Evolutionary conservation across 35 echinoderm and acorn worm genomes (phyloP), one percentile per base, ranked within the genome.

Genomic region (Ophiothrix spiculata): DNA sequence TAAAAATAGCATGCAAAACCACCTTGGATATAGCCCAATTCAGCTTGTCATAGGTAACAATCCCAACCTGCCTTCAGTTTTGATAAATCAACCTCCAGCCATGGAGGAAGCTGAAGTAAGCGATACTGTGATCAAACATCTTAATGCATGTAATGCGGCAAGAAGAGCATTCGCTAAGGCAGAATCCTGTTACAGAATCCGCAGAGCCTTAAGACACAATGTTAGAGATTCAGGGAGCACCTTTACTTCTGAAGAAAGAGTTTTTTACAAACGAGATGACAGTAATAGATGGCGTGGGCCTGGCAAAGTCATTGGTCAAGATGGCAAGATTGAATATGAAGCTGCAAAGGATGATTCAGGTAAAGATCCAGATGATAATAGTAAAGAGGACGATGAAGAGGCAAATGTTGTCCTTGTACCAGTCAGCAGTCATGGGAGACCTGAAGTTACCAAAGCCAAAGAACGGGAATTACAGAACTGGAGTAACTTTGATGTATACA

Each of bases 221-320:
- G 33, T 75, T 12, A 75, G 74, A 75, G 74, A 6, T 12, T 35
- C 74, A 80, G 78, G 37, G 37, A 13, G 14, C 15, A 29, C 8
- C 10, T 80, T 80, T 80, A 12, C 33, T 12, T 37, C 78, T 34
- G 78, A 35, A 33, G 78, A 80, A 6, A 64, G 79, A 19, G 78
- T 82, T 6, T 49, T 49, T 74, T 56, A 83, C 39, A 90, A 90
- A 35, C 37, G 41, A 17, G 40, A 84, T 77, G 88, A 81, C 19
- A 88, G 79, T 42, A 88, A 81, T 32, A 81, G 34, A 39, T 88
- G 74, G 63, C 33, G 74, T 35, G 87, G 87, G 2, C 78, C 78
- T 11, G 87, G 87, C 4, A 54, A 64, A 40, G 87, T 81, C 28
- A 56, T 88, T 28, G 78, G 87, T 35, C 87, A 88, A 41, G 49